Evolutionary conservation across 2,888 invertebrate species (phyloP).

Genomic region (Parnassius apollo): DNA sequence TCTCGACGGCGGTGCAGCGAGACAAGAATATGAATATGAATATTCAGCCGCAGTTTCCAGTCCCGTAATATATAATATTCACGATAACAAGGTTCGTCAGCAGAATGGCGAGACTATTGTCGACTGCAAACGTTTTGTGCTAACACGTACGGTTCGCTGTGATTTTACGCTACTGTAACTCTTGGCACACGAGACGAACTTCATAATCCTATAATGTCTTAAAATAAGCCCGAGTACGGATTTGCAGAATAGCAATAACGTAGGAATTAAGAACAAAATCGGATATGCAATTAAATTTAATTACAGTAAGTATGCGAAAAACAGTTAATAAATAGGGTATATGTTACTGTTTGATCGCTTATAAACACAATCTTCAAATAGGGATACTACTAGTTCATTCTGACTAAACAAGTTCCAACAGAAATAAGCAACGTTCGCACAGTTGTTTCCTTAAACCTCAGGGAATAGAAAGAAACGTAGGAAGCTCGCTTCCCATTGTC

Average conservation of each 20-base stretch:
- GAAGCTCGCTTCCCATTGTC: conserved; percentile 43
- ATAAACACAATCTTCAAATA: conserved; percentile 51
- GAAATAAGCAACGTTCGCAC: conserved; percentile 67
- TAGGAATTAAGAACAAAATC: conserved; percentile 9
- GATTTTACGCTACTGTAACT: conserved; percentile 41
- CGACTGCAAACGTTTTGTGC: conserved; percentile 52
- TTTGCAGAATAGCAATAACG: conserved; percentile 30
- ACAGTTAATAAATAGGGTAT: not conserved
- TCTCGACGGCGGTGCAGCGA: conserved; percentile 36
- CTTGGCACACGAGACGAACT: conserved; percentile 51
- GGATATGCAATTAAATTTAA: not conserved
- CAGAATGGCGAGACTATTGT: conserved; percentile 49
- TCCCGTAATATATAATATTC: conserved; percentile 56
- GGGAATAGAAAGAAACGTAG: conserved; percentile 59
- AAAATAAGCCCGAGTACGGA: conserved; percentile 35
- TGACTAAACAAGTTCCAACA: conserved; percentile 68
- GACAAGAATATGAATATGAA: conserved; percentile 66
- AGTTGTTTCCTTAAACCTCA: conserved; percentile 63
- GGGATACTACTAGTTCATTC: conserved; percentile 63
- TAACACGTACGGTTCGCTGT: conserved; percentile 47
- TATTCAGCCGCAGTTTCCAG: conserved; percentile 66
- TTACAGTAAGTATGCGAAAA: not conserved
- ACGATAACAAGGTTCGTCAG: conserved; percentile 78
- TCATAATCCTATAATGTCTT: conserved; percentile 31
- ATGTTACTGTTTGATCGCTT: conserved; percentile 40